These are phyloP conservation scores for Ceratosolen solmsi DNA, from an alignment of 1,140 invertebrate genomes.

Conservation along the genomic window DNA sequence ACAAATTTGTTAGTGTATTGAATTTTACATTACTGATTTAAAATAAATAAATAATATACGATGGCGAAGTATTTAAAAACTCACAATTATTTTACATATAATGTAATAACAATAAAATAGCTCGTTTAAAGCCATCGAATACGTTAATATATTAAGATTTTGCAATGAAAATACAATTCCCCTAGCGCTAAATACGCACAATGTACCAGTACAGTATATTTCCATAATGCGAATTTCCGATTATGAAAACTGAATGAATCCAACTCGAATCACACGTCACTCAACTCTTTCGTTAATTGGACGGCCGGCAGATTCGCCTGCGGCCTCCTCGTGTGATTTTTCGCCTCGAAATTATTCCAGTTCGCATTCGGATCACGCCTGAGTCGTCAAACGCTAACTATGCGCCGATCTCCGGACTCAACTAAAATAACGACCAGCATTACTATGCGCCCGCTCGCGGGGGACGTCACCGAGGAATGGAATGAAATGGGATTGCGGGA, in stretches of 20 bases:
- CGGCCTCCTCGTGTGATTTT: conserved; percentile 23
- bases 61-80: too few relatives aligned
- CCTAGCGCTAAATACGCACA: too few relatives aligned
- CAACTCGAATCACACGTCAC: conserved; percentile 3
- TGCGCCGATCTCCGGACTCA: conserved; percentile 48
- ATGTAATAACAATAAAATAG: too few relatives aligned
- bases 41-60: too few relatives aligned
- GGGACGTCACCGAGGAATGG: conserved; percentile 53
- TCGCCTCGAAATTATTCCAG: background rate
- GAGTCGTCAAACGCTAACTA: conserved; percentile 60
- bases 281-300: conserved; percentile 53
- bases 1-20: too few relatives aligned
- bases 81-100: too few relatives aligned
- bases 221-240: background rate
- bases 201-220: background rate
- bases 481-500: conserved; percentile 50
- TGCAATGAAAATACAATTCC: too few relatives aligned
- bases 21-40: too few relatives aligned
- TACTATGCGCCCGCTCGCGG: conserved; percentile 51
- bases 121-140: too few relatives aligned
- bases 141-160: too few relatives aligned
- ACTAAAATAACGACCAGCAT: conserved; percentile 57
- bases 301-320: background rate
- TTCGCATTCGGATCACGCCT: conserved; percentile 58
- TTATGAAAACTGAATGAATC: conserved; percentile 40